Percentiles rank a stretch among this genome's conserved stretches.
These are phyloP conservation scores for Acrobasis suavella DNA, from an alignment of 2,888 invertebrate genomes.

Conservation along the genomic window DNA sequence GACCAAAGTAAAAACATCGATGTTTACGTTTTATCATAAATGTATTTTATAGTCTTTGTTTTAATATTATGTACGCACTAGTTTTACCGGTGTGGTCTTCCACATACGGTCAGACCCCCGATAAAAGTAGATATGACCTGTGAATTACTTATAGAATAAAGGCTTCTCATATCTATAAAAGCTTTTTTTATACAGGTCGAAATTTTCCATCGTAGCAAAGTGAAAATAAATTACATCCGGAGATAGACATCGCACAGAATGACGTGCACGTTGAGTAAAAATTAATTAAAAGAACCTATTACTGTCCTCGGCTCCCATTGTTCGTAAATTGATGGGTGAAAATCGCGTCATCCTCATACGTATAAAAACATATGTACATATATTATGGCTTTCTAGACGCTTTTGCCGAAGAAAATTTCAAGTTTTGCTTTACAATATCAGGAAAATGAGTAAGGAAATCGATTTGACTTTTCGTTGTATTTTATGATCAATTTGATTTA, in stretches of 20 bases:
- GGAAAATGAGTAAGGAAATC: too few species aligned
- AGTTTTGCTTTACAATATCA: neutral
- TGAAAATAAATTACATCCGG: neutral
- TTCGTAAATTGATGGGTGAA: constrained; percentile 17
- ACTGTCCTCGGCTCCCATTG: neutral
- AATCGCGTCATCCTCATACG: constrained; percentile 4
- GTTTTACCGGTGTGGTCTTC: too few species aligned
- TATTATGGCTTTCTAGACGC: neutral
- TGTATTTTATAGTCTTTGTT: too few species aligned
- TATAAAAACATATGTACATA: constrained; percentile 4
- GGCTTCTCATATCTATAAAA: neutral
- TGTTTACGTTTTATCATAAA: too few species aligned
- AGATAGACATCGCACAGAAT: neutral
- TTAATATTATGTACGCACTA: too few species aligned
- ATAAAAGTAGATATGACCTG: too few species aligned
- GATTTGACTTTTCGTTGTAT: too few species aligned
- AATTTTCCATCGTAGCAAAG: neutral
- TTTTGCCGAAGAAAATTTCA: neutral
- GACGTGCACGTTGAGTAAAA: constrained; percentile 1
- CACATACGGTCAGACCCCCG: too few species aligned
- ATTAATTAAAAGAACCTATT: constrained; percentile 18
- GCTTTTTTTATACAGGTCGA: neutral
- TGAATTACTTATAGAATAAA: too few species aligned
- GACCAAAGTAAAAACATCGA: too few species aligned
- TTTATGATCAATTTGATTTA: too few species aligned